Base-by-base conservation (phyloP, 2,113 vertebrate species). In the Pycnonotus jocosus region DNA sequence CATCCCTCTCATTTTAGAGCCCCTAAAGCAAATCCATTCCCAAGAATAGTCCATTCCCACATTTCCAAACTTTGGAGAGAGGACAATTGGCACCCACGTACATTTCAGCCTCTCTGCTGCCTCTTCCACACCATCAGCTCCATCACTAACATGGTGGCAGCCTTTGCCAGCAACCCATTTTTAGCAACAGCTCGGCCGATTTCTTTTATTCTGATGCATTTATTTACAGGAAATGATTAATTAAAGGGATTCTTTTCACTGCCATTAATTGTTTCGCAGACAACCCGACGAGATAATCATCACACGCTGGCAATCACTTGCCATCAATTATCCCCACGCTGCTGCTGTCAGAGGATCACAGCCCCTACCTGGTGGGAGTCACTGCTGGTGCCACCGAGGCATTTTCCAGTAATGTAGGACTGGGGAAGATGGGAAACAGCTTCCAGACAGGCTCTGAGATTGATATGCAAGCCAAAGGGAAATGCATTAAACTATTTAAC, bases 191-290 rank as follows among this genome's bases (percentile, higher is more conserved):
- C 13, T 2, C 12, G 0, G 19, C 35, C 35, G 93, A 68, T 84
- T 94, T 81, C 57, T 80, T 83, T 69, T 12, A 31, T 82, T 79
- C 54, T 37, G 73, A 88, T 37, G 77, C 62, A 31, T 88, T 96
- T 97, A 86, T 97, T 96, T 96, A 93, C 71, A 95, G 96, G 94
- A 93, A 83, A 80, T 95, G 87, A 95, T 96, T 96, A 95, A 97
- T 95, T 96, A 96, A 94, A 90, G 77, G 38, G 40, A 82, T 92
- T 88, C 35, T 93, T 94, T 69, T 93, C 77, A 18, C 60, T 79
- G 88, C 88, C 80, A 72, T 87, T 82, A 88, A 88, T 95, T 93
- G 93, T 81, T 40, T 54, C 1, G 22, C 90, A 96, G 95, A 73
- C 95, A 97, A 92, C 96, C 91, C 95, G 10, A 97, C 24, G 96